Evolutionary conservation across 2,113 vertebrate species (phyloP).

Genomic region (Epinephelus cyanopodus): DNA sequence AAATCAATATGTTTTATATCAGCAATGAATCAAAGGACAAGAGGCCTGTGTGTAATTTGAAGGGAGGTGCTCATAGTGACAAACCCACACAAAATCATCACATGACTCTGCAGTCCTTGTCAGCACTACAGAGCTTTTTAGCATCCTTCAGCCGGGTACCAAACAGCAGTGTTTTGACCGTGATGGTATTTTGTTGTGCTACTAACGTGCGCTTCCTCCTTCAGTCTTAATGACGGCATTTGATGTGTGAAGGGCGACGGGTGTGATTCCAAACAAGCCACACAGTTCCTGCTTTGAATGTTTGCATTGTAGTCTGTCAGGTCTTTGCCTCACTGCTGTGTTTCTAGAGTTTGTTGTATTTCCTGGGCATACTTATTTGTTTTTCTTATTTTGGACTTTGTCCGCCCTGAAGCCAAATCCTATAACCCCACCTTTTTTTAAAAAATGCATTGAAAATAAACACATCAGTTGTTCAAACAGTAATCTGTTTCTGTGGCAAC

Average conservation of each 20-base stretch:
- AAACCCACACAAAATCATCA: neutral
- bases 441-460: neutral
- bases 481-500: neutral
- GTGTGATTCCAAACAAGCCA: neutral
- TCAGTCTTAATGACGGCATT: neutral
- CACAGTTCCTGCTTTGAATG: too few species aligned
- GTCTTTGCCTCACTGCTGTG: neutral
- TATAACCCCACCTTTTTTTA: neutral
- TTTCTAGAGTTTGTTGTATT: neutral
- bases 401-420: neutral
- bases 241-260: neutral
- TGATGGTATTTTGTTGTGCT: neutral
- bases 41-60: neutral
- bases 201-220: neutral
- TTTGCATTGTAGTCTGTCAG: neutral
- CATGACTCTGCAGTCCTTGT: neutral
- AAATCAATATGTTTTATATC: neutral
- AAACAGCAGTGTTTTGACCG: neutral
- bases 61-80: neutral
- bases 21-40: too few species aligned
- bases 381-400: neutral
- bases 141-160: neutral
- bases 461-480: neutral
- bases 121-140: neutral
- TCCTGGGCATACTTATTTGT: neutral